Percentiles rank a stretch among this genome's conserved stretches.
Evolutionary conservation across 2,113 vertebrate species (phyloP).

Genomic region (Sylvia atricapilla): DNA sequence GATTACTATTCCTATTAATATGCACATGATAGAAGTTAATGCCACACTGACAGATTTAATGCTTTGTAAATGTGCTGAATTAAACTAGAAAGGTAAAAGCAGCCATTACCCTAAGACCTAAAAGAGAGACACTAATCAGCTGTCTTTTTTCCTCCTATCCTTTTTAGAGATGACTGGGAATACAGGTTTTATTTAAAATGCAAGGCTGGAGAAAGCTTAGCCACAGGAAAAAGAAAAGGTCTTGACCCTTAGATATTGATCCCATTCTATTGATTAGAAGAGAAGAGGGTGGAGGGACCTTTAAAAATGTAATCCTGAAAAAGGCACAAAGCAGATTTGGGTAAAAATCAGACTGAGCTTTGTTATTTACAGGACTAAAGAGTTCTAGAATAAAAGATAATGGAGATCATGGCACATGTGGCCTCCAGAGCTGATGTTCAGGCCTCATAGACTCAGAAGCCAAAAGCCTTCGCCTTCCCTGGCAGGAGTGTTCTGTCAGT

Average conservation of each 20-base stretch:
- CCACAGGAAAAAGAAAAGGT: conserved; percentile 44
- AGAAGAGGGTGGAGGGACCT: not conserved
- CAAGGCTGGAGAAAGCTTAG: conserved; percentile 37
- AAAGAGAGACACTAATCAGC: conserved; percentile 49
- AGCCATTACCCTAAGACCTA: conserved; percentile 52
- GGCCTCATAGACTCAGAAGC: not conserved
- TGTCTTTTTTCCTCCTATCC: conserved; percentile 15
- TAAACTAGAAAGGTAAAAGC: conserved; percentile 69
- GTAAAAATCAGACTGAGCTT: not conserved
- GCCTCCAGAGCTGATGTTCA: not conserved
- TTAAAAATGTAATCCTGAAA: not conserved
- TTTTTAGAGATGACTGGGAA: conserved; percentile 18
- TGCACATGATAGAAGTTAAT: conserved; percentile 63
- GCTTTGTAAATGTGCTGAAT: conserved; percentile 69
- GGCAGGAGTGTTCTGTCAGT: not conserved
- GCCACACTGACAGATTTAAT: conserved; percentile 65
- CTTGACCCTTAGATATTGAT: conserved; percentile 56
- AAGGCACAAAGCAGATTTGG: not conserved
- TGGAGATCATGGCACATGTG: not conserved
- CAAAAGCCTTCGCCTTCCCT: not conserved
- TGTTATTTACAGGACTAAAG: not conserved
- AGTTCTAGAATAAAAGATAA: not conserved
- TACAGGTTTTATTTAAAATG: conserved; percentile 12
- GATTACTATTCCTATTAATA: conserved; percentile 70
- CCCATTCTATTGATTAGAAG: conserved; percentile 32